Conservation (phyloP, 1,140 invertebrate species). For the Orchestia grillus region DNA sequence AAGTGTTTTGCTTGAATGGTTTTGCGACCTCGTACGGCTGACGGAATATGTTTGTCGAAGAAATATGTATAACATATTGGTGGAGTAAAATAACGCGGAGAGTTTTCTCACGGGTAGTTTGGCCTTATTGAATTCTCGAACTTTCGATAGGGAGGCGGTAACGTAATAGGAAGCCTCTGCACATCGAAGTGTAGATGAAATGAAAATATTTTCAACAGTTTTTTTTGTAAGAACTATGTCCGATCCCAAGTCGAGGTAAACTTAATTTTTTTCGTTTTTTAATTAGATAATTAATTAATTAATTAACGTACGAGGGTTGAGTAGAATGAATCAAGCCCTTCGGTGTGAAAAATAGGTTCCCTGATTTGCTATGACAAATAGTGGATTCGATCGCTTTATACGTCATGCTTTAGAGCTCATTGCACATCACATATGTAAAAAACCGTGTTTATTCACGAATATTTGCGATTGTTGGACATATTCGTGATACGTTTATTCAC, state of each 20-base stretch:
- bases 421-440: too few relatives aligned
- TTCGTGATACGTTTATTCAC: background rate
- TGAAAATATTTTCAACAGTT: background rate
- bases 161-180: background rate
- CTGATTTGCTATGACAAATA: background rate
- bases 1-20: background rate
- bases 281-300: background rate
- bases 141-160: too few relatives aligned
- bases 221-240: background rate
- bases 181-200: background rate
- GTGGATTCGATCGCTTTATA: too few relatives aligned
- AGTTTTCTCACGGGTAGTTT: background rate
- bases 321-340: too few relatives aligned
- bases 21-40: background rate
- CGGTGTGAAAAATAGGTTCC: too few relatives aligned
- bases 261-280: too few relatives aligned
- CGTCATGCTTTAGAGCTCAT: too few relatives aligned
- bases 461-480: too few relatives aligned
- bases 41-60: too few relatives aligned
- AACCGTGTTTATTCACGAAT: too few relatives aligned
- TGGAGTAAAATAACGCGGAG: background rate
- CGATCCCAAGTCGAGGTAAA: background rate
- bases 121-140: background rate
- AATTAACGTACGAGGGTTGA: too few relatives aligned
- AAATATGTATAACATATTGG: too few relatives aligned